Base-by-base conservation (phyloP, 2,113 vertebrate genomes). In the Centropristis striata region DNA sequence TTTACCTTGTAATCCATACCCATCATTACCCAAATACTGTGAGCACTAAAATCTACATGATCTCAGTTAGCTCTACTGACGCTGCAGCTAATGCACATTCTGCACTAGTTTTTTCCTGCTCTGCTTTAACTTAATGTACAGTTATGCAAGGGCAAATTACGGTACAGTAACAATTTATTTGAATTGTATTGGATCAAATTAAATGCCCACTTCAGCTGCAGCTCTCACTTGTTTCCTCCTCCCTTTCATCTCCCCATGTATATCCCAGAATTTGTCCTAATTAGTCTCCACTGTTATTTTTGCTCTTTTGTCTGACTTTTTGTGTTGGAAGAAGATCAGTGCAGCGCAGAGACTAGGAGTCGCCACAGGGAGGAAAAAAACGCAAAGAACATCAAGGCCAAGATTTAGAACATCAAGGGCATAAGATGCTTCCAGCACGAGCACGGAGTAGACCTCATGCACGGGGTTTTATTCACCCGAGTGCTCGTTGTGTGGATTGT, bases 211-310 rank as follows among this genome's bases (percentile, higher is more conserved):
- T 67, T 36, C 58, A 80, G 60, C 47, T 49, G 16, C 15, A 23
- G 61, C 41, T 23, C 71, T 68, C 71, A 15, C 28, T 72, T 12
- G 25, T 57, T 68, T 85, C 70, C 46, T 51, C 46, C 27, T n/a
- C 70, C 63, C 80, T 80, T 88, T 85, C 63, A 82, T 86, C 80
- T 75, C 47, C 32, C n/a, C 50, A 2, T 61, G 20, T 55, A 39
- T 47, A 46, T 76, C 57, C 37, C 81, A 49, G 50, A 69, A 50
- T 87, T 69, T 78, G 46, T 68, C 69, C 80, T 88, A 87, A 92
- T 92, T 87, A 88, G 78, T 80, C 71, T 83, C 32, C 41, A 0
- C 61, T 85, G 73, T 81, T 91, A 68, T 87, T 82, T 78, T 61
- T 82, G 51, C 82, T 32, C 75, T 75, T 84, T 84, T 86, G 81